phyloP scores from a whole-genome alignment of 2,113 vertebrate species.

The Callipepla squamata region DNA sequence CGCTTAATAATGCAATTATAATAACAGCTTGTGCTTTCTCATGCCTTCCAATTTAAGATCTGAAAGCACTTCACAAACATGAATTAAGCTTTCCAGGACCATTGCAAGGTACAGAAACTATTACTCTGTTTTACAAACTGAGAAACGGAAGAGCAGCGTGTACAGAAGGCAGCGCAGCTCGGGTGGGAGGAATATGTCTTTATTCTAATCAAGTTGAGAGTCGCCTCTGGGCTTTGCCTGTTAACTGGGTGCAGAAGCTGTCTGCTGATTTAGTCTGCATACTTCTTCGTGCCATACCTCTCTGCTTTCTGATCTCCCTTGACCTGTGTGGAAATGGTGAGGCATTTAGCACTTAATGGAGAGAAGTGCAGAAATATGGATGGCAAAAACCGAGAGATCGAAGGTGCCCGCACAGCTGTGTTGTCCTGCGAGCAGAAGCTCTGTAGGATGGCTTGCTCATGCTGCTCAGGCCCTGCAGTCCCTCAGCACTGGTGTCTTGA shows the following conservation, averaged over 20 bases:
- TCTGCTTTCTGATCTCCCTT: background rate
- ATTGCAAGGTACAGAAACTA: background rate
- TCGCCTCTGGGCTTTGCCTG: background rate
- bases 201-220: background rate
- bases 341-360: background rate
- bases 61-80: conserved; percentile 51
- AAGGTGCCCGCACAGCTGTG: rapidly evolving
- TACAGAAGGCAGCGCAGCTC: background rate
- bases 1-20: conserved; percentile 57
- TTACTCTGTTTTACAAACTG: conserved; percentile 3
- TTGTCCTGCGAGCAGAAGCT: rapidly evolving
- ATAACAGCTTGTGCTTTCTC: conserved; percentile 44
- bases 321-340: background rate
- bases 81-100: conserved; percentile 48
- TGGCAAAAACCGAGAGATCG: background rate
- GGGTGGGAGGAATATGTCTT: background rate
- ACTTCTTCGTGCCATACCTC: background rate
- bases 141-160: background rate
- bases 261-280: background rate
- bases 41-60: conserved; percentile 49
- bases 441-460: background rate
- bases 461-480: background rate
- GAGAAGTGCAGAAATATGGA: background rate
- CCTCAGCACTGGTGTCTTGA: rapidly evolving
- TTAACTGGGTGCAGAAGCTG: background rate